Evolutionary conservation across 2,888 invertebrate species (phyloP).

Genomic region (Copidosoma aretas): DNA sequence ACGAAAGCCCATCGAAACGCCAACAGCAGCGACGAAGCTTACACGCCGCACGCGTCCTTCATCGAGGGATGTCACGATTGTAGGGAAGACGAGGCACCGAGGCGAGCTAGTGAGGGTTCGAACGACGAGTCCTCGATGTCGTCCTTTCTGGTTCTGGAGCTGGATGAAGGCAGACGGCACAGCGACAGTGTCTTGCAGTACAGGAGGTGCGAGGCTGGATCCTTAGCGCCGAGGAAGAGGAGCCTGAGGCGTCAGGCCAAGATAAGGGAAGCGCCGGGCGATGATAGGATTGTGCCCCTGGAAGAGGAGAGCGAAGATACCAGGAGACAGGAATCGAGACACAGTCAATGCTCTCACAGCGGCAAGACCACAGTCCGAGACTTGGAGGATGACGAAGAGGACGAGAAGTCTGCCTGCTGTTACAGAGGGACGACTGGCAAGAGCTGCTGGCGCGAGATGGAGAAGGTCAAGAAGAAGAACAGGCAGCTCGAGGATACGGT

Average conservation of each 20-base stretch:
- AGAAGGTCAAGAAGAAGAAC: slow-evolving; percentile 52
- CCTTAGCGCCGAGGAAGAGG: slow-evolving; percentile 43
- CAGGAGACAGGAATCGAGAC: neutral
- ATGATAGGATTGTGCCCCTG: neutral
- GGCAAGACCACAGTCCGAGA: slow-evolving; percentile 26
- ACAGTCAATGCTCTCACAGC: slow-evolving; percentile 20
- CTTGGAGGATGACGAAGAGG: slow-evolving; percentile 5
- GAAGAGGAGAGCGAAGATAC: slow-evolving; percentile 3
- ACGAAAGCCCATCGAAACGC: neutral
- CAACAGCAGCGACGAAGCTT: neutral
- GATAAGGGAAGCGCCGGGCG: slow-evolving; percentile 32
- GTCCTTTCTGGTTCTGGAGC: slow-evolving; percentile 22
- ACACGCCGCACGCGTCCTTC: neutral
- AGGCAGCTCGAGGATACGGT: slow-evolving; percentile 52
- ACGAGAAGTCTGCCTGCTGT: slow-evolving; percentile 40
- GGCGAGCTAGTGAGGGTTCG: slow-evolving; percentile 51
- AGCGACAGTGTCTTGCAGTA: slow-evolving; percentile 49
- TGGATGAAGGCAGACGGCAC: slow-evolving; percentile 50
- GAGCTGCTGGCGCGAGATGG: slow-evolving; percentile 50
- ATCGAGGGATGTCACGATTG: neutral
- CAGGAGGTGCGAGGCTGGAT: slow-evolving; percentile 21
- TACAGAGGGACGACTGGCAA: slow-evolving; percentile 43
- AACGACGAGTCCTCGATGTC: slow-evolving; percentile 34
- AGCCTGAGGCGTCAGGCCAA: slow-evolving; percentile 55
- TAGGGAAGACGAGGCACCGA: slow-evolving; percentile 3